phyloP scores from a whole-genome alignment of 2,113 vertebrate genomes.

The Nothobranchius kuhntae region DNA sequence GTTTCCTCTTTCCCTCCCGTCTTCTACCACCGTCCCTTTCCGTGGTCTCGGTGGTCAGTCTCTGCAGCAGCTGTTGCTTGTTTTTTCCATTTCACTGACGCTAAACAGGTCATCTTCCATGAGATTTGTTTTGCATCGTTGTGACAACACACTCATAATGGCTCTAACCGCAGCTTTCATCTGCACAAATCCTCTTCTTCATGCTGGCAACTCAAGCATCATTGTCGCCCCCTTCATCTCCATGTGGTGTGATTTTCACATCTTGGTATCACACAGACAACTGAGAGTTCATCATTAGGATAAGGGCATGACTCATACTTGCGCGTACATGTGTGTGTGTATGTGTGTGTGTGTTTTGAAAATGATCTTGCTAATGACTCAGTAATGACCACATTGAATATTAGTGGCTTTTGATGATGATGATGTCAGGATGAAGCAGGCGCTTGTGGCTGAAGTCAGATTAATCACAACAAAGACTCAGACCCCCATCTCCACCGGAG shows the following conservation, averaged over 20 bases:
- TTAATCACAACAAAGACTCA: constrained; percentile 15
- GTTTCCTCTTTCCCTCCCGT: constrained; percentile 13
- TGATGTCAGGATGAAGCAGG: constrained; percentile 57
- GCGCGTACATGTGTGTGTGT: neutral
- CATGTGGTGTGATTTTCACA: constrained; percentile 13
- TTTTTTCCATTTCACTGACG: neutral
- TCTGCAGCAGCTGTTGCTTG: constrained; percentile 2
- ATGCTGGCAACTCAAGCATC: constrained; percentile 22
- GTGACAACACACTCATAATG: neutral
- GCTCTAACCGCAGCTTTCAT: constrained; percentile 10
- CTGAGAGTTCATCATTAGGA: constrained; percentile 36
- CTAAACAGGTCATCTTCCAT: neutral
- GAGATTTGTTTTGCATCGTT: neutral
- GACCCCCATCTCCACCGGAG: too few species aligned
- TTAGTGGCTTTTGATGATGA: constrained; percentile 43
- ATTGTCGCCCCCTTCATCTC: constrained; percentile 13
- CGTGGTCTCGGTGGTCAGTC: constrained; percentile 2
- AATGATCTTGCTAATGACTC: constrained; percentile 57
- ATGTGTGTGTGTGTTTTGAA: constrained; percentile 17
- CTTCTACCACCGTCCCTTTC: neutral
- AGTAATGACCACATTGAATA: constrained; percentile 24
- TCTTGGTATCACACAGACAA: constrained; percentile 36
- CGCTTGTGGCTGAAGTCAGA: constrained; percentile 29
- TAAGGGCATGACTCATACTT: constrained; percentile 48
- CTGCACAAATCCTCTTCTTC: constrained; percentile 26